phyloP scores from a whole-genome alignment of 2,797 vertebrate genomes.

The Melanotaenia trifasciata region DNA sequence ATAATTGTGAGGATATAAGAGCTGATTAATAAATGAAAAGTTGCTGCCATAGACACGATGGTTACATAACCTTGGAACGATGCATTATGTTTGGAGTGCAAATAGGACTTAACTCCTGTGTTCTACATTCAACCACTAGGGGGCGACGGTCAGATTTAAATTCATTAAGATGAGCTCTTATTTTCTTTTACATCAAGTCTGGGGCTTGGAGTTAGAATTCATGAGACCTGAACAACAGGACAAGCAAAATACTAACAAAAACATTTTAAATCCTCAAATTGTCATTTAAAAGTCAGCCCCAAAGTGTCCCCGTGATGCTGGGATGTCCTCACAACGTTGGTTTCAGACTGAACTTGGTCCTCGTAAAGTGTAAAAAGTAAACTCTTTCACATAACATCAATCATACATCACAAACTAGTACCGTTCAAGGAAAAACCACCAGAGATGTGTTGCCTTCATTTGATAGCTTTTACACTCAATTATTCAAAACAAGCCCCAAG shows the following conservation, averaged over 20 bases:
- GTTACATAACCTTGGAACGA: no score
- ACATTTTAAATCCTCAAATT: no score
- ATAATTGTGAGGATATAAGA: no score
- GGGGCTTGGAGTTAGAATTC: background rate
- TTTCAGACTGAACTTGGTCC: background rate
- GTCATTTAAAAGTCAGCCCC: background rate
- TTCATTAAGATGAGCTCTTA: background rate
- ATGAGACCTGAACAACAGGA: background rate
- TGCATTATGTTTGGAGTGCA: no score
- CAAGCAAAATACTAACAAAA: no score
- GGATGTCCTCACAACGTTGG: background rate
- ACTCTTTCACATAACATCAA: background rate
- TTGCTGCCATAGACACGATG: no score
- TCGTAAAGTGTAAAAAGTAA: no score
- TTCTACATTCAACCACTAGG: background rate
- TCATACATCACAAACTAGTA: background rate
- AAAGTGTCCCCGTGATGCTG: background rate
- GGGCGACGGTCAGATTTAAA: background rate
- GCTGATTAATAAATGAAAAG: no score
- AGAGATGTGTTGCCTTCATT: constrained; percentile 10
- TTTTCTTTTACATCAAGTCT: background rate
- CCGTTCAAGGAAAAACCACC: constrained; percentile 18
- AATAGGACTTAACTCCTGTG: background rate
- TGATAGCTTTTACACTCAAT: constrained; percentile 54
- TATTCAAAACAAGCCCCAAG: constrained; percentile 55